A percentile compares a stretch with the other conserved stretches of the same genome.
Evolutionary conservation across 2,797 vertebrate species (phyloP).

Genomic region (Sus cebifrons): DNA sequence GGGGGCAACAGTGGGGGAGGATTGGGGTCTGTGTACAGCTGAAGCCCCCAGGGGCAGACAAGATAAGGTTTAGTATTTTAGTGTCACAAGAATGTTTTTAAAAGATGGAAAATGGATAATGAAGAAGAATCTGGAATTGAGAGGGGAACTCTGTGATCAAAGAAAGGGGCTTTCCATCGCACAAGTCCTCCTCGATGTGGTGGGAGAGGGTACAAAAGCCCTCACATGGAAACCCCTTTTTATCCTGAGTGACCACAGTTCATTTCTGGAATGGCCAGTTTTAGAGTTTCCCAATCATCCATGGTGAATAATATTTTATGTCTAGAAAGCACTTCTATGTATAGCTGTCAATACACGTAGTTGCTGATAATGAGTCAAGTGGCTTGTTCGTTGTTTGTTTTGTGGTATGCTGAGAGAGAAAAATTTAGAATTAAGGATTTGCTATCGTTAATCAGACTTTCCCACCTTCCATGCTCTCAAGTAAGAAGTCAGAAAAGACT

Average conservation of each 20-base stretch:
- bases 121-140: slow-evolving; percentile 41
- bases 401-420: background rate
- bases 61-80: slow-evolving; percentile 70
- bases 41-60: slow-evolving; percentile 67
- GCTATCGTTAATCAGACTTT: slow-evolving; percentile 35
- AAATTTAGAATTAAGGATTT: slow-evolving; percentile 48
- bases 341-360: too few relatives aligned
- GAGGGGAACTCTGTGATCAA: background rate
- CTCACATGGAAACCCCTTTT: background rate
- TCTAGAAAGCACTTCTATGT: background rate
- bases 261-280: background rate
- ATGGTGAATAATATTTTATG: background rate
- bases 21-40: slow-evolving; percentile 40
- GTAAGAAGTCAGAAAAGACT: background rate
- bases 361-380: background rate
- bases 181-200: background rate
- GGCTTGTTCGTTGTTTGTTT: background rate
- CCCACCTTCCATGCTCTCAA: background rate
- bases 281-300: background rate
- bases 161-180: background rate
- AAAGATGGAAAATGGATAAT: slow-evolving; percentile 28
- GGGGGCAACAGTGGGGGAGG: background rate
- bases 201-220: background rate
- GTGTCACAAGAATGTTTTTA: slow-evolving; percentile 32
- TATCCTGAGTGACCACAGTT: background rate